phyloP scores from a whole-genome alignment of 2,113 vertebrate species.

The Panurus biarmicus region DNA sequence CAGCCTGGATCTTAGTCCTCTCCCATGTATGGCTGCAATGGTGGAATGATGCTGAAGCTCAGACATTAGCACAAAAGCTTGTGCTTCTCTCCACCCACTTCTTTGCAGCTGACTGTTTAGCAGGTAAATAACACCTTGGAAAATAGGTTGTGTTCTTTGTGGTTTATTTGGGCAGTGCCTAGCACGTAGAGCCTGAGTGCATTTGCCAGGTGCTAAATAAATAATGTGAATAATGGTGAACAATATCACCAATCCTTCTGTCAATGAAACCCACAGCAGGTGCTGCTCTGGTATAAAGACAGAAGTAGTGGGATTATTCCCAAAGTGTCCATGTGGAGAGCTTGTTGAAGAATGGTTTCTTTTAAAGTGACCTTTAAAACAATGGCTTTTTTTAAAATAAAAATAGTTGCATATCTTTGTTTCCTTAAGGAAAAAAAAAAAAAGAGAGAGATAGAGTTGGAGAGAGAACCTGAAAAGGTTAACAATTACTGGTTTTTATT shows the following conservation, averaged over 20 bases:
- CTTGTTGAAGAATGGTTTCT: neutral
- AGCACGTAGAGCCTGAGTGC: neutral
- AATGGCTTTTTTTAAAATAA: neutral
- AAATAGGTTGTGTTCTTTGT: neutral
- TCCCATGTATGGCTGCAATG: fast-evolving
- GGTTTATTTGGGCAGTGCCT: neutral
- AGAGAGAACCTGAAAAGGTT: neutral
- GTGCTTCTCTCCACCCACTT: neutral
- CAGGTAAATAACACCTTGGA: neutral
- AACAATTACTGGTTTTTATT: neutral
- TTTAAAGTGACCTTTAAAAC: neutral
- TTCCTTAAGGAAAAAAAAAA: neutral
- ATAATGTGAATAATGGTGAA: neutral
- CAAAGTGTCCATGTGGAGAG: neutral
- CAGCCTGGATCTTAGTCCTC: neutral
- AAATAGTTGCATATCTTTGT: neutral
- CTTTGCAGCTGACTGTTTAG: neutral
- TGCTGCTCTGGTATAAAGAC: neutral
- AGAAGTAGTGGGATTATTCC: neutral
- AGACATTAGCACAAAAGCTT: neutral
- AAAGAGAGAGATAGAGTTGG: neutral
- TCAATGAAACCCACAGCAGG: neutral
- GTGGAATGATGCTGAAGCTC: neutral
- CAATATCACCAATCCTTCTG: neutral
- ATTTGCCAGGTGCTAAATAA: neutral